Evolutionary conservation across 2,888 invertebrate species (phyloP), one percentile per base, ranked within the genome.

Genomic region (Linnaemya tessellans): DNA sequence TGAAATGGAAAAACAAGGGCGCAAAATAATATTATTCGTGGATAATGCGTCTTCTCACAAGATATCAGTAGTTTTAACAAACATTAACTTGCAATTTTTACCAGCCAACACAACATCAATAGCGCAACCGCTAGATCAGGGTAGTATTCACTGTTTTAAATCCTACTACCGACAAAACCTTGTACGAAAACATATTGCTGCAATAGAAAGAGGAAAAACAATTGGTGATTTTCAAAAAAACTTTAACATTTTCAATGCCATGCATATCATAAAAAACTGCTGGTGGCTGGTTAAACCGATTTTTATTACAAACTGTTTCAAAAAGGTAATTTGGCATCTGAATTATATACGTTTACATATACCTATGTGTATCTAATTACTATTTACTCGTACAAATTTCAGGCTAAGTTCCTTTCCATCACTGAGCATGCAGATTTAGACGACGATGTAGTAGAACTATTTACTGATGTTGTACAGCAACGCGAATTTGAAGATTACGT

Each of bases 41-140:
- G 84, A 87, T 54, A 87, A 87, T 56, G 80, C 80, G n/a, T 56
- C 86, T 20, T 87, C 71, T 22, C 87, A 86, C 60, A 87, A 82
- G 22, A 85, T 67, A 35, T 67, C 68, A 35, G 68, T 25, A 54
- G 49, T 58, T 56, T 84, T 86, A 35, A 54, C 56, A 77, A 87
- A 84, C 71, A 60, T 82, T 11, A 68, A 84, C n/a, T 8, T 87
- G 5, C 81, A 84, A 56, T 87, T 54, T 80, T 64, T 86, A 80
- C 80, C 86, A 56, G 56, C 80, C 10, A 85, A 86, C 51, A 84
- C 79, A 51, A 87, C 80, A 3, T 86, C 84, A 15, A 73, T 82
- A 18, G 60, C 41, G 15, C 81, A 86, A 75, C 86, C 84, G 13
- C 20, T 87, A 18, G 81, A 87, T 71, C 79, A 83, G 80, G 86